Conservation (phyloP, 2,888 invertebrate species). For the Trisateles emortualis region DNA sequence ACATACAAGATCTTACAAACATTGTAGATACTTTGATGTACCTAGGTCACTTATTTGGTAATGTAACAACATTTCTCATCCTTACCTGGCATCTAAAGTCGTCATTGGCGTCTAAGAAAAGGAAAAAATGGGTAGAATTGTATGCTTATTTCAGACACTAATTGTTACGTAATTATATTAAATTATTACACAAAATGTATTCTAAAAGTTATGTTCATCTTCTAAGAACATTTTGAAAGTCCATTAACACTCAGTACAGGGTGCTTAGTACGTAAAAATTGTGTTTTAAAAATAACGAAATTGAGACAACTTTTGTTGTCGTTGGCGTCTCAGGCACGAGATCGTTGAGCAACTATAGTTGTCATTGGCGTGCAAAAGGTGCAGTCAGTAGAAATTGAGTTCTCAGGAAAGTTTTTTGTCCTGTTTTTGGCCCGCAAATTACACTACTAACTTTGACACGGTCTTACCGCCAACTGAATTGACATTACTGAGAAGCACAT, state of each 20-base stretch:
- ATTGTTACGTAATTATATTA: not conserved
- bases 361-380: not conserved
- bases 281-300: not conserved
- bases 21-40: no score
- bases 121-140: not conserved
- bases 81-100: not conserved
- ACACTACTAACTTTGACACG: slow-evolving; percentile 12
- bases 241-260: no score
- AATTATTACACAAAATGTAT: not conserved
- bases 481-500: slow-evolving; percentile 3
- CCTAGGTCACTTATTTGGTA: no score
- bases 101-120: not conserved
- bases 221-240: not conserved
- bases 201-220: not conserved
- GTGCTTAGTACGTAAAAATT: no score
- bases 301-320: not conserved
- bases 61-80: no score
- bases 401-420: slow-evolving; percentile 1
- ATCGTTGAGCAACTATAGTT: not conserved
- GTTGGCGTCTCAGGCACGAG: not conserved
- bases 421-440: slow-evolving; percentile 12
- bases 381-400: slow-evolving; percentile 5
- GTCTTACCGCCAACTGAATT: slow-evolving; percentile 8
- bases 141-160: not conserved
- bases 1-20: no score